These are phyloP conservation scores for Lamproptera curius DNA, from an alignment of 2,888 invertebrate genomes.

Conservation along the genomic window DNA sequence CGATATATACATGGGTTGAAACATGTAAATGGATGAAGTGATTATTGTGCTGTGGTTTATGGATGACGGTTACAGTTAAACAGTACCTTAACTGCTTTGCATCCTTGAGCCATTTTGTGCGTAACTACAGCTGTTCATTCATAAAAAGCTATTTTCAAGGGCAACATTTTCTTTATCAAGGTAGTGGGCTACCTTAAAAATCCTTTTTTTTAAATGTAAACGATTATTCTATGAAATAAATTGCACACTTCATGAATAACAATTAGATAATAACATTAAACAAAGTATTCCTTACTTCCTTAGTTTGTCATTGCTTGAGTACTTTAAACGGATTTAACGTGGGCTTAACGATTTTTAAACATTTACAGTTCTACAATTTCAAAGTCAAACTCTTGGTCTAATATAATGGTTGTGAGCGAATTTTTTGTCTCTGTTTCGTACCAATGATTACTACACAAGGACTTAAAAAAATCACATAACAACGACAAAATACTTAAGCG, in stretches of 20 bases:
- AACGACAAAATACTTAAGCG: slow-evolving; percentile 72
- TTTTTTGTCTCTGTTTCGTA: slow-evolving; percentile 50
- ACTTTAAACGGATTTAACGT: too few relatives aligned
- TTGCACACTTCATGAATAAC: too few relatives aligned
- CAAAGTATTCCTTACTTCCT: too few relatives aligned
- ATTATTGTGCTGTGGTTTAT: slow-evolving; percentile 49
- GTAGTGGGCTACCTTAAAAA: slow-evolving; percentile 50
- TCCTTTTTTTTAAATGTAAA: too few relatives aligned
- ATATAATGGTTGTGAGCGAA: slow-evolving; percentile 62
- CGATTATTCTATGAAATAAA: too few relatives aligned
- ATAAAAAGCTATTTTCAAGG: slow-evolving; percentile 22
- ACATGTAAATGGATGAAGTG: slow-evolving; percentile 58
- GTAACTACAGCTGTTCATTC: slow-evolving; percentile 28
- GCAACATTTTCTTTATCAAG: slow-evolving; percentile 17
- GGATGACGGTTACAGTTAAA: slow-evolving; percentile 38
- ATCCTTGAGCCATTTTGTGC: slow-evolving; percentile 68
- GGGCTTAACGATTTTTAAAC: too few relatives aligned
- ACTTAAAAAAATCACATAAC: slow-evolving; percentile 56
- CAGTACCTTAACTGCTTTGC: slow-evolving; percentile 42
- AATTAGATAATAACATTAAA: too few relatives aligned
- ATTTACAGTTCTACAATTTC: too few relatives aligned
- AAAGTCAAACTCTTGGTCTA: slow-evolving; percentile 74
- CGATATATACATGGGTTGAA: slow-evolving; percentile 40
- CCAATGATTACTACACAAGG: slow-evolving; percentile 58
- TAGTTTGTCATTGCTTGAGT: too few relatives aligned